phyloP scores from a whole-genome alignment of 1,140 invertebrate genomes.

The Hycleus cichorii region DNA sequence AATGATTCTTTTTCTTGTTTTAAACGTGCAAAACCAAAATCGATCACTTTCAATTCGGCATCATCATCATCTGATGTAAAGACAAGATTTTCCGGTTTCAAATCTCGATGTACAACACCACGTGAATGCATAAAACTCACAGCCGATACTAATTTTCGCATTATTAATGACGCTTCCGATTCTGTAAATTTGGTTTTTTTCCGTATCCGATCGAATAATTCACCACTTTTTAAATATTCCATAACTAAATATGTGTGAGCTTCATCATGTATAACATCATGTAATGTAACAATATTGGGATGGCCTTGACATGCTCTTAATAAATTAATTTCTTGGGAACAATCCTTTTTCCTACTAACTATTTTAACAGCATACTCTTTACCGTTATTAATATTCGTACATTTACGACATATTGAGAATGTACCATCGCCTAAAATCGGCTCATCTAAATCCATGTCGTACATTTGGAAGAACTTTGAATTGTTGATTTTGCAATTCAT shows the following conservation, averaged over 20 bases:
- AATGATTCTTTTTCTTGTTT: conserved; percentile 56
- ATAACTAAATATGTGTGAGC: conserved; percentile 79
- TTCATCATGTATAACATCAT: conserved; percentile 75
- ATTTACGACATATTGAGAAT: conserved; percentile 81
- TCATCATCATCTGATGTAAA: conserved; percentile 57
- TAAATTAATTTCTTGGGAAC: conserved; percentile 68
- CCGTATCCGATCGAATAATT: conserved; percentile 66
- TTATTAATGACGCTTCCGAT: conserved; percentile 58
- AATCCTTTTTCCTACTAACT: conserved; percentile 69
- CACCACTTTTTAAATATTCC: conserved; percentile 80
- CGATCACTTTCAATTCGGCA: conserved; percentile 73
- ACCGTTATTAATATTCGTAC: conserved; percentile 63
- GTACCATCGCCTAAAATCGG: conserved; percentile 78
- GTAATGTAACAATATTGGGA: conserved; percentile 77
- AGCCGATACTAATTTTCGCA: conserved; percentile 72
- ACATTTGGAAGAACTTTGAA: conserved; percentile 79
- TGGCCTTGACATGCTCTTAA: conserved; percentile 78
- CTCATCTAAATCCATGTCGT: conserved; percentile 63
- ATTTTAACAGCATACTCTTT: conserved; percentile 88
- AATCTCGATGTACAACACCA: conserved; percentile 79
- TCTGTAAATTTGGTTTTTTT: conserved; percentile 61
- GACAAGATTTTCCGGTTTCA: conserved; percentile 85
- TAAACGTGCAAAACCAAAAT: conserved; percentile 83
- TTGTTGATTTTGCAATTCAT: conserved; percentile 49
- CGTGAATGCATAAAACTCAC: conserved; percentile 74